Evolutionary conservation across 2,797 vertebrate genomes (phyloP).

Genomic region (Oreochromis grahami): DNA sequence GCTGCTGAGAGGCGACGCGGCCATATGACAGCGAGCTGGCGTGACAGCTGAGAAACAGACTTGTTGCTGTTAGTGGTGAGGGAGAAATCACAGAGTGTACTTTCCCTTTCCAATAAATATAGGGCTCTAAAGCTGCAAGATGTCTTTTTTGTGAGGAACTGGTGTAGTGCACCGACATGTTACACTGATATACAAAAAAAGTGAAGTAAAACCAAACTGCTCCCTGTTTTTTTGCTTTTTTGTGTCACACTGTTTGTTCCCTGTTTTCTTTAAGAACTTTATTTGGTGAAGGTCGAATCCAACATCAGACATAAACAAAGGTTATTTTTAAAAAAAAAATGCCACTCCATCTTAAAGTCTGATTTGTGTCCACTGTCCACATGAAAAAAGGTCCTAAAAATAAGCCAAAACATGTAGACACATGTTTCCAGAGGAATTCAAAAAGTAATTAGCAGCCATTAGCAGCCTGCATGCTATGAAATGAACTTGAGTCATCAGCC

Average conservation of each 20-base stretch:
- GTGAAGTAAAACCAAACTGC: background rate
- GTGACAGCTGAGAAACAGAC: background rate
- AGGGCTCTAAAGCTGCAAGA: background rate
- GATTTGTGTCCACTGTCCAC: background rate
- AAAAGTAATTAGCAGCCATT: accelerated
- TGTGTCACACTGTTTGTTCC: background rate
- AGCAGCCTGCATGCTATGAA: accelerated
- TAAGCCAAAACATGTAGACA: accelerated
- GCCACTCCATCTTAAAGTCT: background rate
- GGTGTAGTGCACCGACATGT: background rate
- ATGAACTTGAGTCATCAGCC: accelerated
- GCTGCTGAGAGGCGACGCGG: background rate
- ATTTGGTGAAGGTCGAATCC: no score
- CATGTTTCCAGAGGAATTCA: accelerated
- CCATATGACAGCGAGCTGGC: background rate
- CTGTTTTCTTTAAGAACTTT: background rate
- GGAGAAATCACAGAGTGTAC: background rate
- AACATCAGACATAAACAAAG: no score
- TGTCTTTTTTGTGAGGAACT: background rate
- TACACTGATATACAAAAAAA: background rate
- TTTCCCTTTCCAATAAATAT: background rate
- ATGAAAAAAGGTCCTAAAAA: accelerated
- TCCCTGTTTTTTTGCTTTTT: accelerated
- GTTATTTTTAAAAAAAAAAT: no score
- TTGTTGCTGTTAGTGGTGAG: background rate